Base-by-base conservation (phyloP, 1,140 invertebrate genomes). In the Hyphantria cunea region DNA sequence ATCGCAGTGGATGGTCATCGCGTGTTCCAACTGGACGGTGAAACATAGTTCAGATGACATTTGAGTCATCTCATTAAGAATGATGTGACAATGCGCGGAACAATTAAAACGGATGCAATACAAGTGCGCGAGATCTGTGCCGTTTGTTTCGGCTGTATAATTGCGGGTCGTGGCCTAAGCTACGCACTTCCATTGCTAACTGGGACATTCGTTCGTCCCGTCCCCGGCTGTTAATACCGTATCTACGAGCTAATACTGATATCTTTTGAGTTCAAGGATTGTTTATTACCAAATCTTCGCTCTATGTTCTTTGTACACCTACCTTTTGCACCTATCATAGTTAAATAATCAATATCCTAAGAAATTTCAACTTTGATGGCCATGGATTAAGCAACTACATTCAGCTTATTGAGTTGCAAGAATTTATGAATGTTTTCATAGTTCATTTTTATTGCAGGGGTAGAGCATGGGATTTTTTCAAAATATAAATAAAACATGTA, bases 101-200 rank as follows among this genome's bases (percentile, higher is more conserved):
- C 71, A 78, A 80, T 80, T 78, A 78, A 72, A 76, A 69, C 50
- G 64, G 66, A 67, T 66, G 52, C 55, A 42, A 14, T 60, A 64
- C 37, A 52, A 54, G 56, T 51, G 55, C 56, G 67, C 68, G 59
- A 51, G 75, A 83, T 82, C 76, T 64, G 76, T 80, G 78, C 74
- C 61, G 71, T 77, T 83, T 79, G 84, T 85, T 85, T 87, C 70
- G 82, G 79, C 50, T 72, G 42, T 72, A 60, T 80, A 87, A 87
- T 84, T 86, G 68, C 71, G 62, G 80, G 79, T 82, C 81, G 74
- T 52, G 78, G 60, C 75, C 78, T 66, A 65, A 59, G 65, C 49
- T 42, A 51, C 65, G 76, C 82, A 68, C 68, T 68, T 55, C 68
- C 65, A 80, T 84, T 65, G 47, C 17, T 39, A 49, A 39, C 13